Evolutionary conservation across 2,888 invertebrate genomes (phyloP).

Genomic region (Drosophila limbata): DNA sequence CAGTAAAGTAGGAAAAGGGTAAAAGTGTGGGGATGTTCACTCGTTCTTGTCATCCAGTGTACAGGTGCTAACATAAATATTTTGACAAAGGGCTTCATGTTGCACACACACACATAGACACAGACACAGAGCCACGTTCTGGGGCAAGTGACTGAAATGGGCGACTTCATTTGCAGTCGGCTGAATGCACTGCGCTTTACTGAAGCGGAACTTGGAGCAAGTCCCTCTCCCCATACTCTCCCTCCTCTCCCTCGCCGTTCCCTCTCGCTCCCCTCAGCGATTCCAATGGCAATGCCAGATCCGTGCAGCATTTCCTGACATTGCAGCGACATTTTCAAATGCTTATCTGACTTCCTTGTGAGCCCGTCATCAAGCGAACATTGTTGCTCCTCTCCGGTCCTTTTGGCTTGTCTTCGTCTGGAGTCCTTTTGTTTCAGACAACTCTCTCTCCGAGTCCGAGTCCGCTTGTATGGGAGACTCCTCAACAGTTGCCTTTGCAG

Average conservation of each 20-base stretch:
- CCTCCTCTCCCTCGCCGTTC: not conserved
- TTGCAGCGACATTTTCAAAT: slow-evolving; percentile 66
- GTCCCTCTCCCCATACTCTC: not conserved
- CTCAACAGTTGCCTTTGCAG: slow-evolving; percentile 40
- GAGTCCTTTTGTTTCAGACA: slow-evolving; percentile 49
- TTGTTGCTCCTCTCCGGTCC: slow-evolving; percentile 1
- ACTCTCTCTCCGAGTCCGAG: slow-evolving; percentile 21
- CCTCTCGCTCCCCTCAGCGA: not conserved
- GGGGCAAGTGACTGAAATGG: slow-evolving; percentile 8
- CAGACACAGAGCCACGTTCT: not conserved
- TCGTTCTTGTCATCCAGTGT: slow-evolving; percentile 28
- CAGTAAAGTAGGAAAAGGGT: not conserved
- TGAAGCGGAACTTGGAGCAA: slow-evolving; percentile 38
- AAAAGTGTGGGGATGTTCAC: not conserved
- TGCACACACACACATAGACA: slow-evolving; percentile 21
- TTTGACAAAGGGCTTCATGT: slow-evolving; percentile 64
- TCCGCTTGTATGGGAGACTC: not conserved
- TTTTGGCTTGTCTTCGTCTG: slow-evolving; percentile 25
- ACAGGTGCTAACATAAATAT: slow-evolving; percentile 77
- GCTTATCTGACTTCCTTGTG: slow-evolving; percentile 73
- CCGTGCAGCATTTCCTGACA: slow-evolving; percentile 40
- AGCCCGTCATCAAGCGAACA: slow-evolving; percentile 20
- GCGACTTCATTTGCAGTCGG: slow-evolving; percentile 66
- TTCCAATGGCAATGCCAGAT: slow-evolving; percentile 31
- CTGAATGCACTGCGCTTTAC: slow-evolving; percentile 53